Evolutionary conservation across 1,140 invertebrate genomes (phyloP).

Genomic region (Drosophila novamexicana): DNA sequence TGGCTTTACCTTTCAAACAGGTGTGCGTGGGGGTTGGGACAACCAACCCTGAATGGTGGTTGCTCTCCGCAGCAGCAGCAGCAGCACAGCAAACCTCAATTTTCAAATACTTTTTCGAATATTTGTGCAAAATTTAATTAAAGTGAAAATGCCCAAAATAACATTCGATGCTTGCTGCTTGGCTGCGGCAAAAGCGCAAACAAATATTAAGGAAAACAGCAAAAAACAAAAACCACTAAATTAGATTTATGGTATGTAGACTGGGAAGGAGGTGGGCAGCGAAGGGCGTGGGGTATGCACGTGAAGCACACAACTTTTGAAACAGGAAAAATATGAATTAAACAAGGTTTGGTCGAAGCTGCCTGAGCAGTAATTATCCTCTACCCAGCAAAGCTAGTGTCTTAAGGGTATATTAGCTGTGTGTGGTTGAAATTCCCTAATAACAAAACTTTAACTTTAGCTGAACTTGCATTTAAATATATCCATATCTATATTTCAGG

Average conservation of each 20-base stretch:
- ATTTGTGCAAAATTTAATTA: conserved; percentile 80
- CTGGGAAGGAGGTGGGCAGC: not conserved
- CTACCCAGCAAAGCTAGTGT: too few species aligned
- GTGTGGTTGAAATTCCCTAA: not conserved
- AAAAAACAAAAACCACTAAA: conserved; percentile 10
- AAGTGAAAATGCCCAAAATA: conserved; percentile 65
- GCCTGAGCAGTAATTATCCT: too few species aligned
- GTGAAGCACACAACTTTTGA: not conserved
- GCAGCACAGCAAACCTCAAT: conserved; percentile 52
- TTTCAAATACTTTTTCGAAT: conserved; percentile 72
- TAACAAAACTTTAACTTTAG: too few species aligned
- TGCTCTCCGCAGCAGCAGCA: conserved; percentile 8
- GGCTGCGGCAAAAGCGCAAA: conserved; percentile 26
- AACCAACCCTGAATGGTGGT: conserved; percentile 7
- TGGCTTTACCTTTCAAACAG: conserved; percentile 53
- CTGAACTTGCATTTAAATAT: too few species aligned
- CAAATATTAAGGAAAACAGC: conserved; percentile 1
- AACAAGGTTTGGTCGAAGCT: too few species aligned
- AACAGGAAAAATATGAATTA: not conserved
- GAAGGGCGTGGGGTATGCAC: too few species aligned
- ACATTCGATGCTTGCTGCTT: conserved; percentile 40
- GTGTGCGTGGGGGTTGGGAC: conserved; percentile 18
- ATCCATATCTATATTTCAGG: too few species aligned
- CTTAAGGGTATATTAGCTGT: not conserved
- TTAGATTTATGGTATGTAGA: conserved; percentile 15